These are phyloP conservation scores for Gasterosteus nipponicus DNA, from an alignment of 2,113 vertebrate species.

Conservation along the genomic window DNA sequence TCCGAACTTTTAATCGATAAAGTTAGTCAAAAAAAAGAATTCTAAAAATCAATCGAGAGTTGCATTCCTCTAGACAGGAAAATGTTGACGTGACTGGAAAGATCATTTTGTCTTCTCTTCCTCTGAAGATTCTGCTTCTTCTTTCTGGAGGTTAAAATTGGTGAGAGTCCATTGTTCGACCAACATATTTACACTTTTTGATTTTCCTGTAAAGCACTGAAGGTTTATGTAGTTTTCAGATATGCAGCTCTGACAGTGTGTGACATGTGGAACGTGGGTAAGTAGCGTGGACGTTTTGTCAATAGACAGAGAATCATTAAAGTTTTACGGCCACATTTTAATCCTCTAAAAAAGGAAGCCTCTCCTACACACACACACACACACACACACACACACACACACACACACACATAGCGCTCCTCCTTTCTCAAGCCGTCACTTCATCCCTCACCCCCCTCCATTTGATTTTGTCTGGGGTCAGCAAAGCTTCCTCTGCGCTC, in stretches of 20 bases:
- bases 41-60: too few species aligned
- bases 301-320: conserved; percentile 59
- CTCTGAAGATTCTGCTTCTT: too few species aligned
- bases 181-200: neutral
- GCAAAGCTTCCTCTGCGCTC: conserved; percentile 74
- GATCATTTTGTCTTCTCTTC: too few species aligned
- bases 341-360: conserved; percentile 60
- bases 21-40: too few species aligned
- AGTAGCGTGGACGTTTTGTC: conserved; percentile 45
- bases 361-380: conserved; percentile 7
- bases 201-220: neutral
- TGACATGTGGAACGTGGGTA: conserved; percentile 35
- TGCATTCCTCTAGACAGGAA: too few species aligned
- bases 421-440: conserved; percentile 41
- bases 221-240: conserved; percentile 15
- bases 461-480: conserved; percentile 77
- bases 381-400: conserved; percentile 10
- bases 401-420: conserved; percentile 8
- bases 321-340: conserved; percentile 65
- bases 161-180: too few species aligned
- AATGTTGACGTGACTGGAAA: too few species aligned
- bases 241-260: conserved; percentile 4
- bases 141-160: too few species aligned
- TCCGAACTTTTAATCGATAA: too few species aligned
- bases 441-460: conserved; percentile 73